A percentile compares a stretch with the other conserved stretches of the same genome.
Conservation (phyloP, 2,888 invertebrate genomes). For the Caenorhabditis doughertyi region DNA sequence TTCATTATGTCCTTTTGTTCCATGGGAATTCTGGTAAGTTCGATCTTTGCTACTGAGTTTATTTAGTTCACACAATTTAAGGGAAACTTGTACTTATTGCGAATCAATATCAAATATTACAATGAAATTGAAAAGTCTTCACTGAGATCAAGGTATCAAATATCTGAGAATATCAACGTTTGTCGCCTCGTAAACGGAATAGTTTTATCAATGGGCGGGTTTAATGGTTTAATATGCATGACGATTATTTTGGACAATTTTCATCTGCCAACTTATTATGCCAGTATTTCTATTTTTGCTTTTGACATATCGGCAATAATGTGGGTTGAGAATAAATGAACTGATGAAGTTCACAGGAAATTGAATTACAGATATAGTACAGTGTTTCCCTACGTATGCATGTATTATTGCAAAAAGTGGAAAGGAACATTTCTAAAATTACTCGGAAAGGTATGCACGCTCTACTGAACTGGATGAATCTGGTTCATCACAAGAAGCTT, state of each 20-base stretch:
- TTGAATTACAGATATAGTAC: conserved; percentile 29
- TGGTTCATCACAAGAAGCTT: not conserved
- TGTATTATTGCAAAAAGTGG: conserved; percentile 44
- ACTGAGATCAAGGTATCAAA: conserved; percentile 27
- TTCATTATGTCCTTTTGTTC: conserved; percentile 17
- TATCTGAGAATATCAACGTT: conserved; percentile 50
- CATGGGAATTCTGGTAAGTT: conserved; percentile 30
- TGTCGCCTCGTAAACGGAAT: conserved; percentile 35
- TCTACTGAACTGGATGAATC: too few relatives aligned
- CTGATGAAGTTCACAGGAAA: not conserved
- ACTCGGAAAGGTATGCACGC: not conserved
- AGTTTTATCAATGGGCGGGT: conserved; percentile 43
- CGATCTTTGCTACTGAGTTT: not conserved
- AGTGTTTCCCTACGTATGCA: conserved; percentile 42
- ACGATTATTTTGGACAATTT: conserved; percentile 33
- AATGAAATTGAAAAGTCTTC: not conserved
- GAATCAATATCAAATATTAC: conserved; percentile 25
- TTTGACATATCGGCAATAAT: conserved; percentile 39
- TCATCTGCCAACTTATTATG: conserved; percentile 1
- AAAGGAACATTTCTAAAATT: not conserved
- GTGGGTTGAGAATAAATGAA: conserved; percentile 4
- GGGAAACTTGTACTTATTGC: conserved; percentile 34
- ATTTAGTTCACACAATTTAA: not conserved
- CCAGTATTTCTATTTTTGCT: conserved; percentile 35
- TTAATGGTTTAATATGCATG: conserved; percentile 34